A percentile compares a stretch with the other conserved stretches of the same genome.
Conservation (phyloP, 2,888 invertebrate species). For the Spatulosminthurus flaviceps region DNA sequence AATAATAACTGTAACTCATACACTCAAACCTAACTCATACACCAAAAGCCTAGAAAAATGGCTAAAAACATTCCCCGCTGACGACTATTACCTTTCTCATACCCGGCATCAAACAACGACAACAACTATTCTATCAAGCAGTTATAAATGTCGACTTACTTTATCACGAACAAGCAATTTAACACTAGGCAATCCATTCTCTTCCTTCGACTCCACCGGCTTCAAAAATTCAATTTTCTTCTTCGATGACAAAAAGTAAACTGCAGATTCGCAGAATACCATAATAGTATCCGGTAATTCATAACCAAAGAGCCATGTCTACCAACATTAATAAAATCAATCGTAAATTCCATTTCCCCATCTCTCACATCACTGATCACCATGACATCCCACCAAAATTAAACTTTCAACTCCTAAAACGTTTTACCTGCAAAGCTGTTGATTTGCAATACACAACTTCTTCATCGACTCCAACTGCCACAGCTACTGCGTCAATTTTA, state of each 20-base stretch:
- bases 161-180: constrained; percentile 89
- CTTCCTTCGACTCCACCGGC: constrained; percentile 88
- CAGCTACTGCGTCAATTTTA: constrained; percentile 89
- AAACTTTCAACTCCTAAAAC: no score
- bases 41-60: no score
- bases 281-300: constrained; percentile 96
- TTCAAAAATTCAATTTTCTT: constrained; percentile 97
- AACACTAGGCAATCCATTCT: constrained; percentile 82
- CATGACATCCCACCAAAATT: no score
- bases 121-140: no score
- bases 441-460: constrained; percentile 97
- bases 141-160: constrained; percentile 68
- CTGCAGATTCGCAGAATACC: constrained; percentile 84
- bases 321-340: constrained; percentile 63
- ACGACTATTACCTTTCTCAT: no score
- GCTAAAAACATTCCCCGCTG: no score
- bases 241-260: constrained; percentile 93
- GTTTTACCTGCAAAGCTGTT: constrained; percentile 90
- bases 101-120: no score
- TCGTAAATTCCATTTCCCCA: constrained; percentile 18
- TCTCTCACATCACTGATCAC: no score
- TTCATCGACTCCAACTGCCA: constrained; percentile 92
- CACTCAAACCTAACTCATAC: no score
- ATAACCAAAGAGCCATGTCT: constrained; percentile 97
- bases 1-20: no score